phyloP scores from a whole-genome alignment of 2,113 vertebrate species.

The Sander lucioperca region DNA sequence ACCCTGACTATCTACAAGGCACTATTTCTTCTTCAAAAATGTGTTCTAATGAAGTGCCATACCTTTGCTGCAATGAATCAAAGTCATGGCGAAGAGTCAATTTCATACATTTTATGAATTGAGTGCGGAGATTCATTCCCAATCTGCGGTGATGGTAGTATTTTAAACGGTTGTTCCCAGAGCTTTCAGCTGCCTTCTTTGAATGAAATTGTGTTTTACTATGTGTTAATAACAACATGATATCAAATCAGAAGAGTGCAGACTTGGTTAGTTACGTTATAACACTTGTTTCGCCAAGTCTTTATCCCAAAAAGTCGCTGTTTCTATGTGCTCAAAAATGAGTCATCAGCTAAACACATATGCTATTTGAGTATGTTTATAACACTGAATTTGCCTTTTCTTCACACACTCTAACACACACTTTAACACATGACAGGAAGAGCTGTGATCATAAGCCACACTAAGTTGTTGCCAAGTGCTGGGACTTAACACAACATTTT shows the following conservation, averaged over 20 bases:
- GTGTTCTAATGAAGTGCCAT: neutral
- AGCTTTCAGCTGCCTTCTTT: neutral
- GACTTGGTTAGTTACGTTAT: neutral
- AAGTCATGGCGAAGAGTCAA: neutral
- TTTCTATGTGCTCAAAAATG: constrained; percentile 7
- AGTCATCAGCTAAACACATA: constrained; percentile 29
- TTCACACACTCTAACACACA: constrained; percentile 35
- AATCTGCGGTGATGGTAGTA: no score
- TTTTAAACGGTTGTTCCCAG: no score
- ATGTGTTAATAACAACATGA: neutral
- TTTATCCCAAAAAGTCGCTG: constrained; percentile 8
- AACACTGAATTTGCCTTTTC: constrained; percentile 34
- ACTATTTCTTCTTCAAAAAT: neutral
- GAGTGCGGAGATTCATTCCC: no score
- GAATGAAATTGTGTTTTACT: neutral
- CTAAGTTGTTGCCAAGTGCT: constrained; percentile 34
- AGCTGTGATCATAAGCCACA: constrained; percentile 37
- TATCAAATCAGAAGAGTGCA: neutral
- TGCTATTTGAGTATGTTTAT: constrained; percentile 37
- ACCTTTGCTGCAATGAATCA: neutral
- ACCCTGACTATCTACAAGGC: neutral
- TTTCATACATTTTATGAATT: no score
- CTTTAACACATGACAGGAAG: constrained; percentile 35
- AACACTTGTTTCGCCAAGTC: neutral
- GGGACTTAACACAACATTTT: constrained; percentile 37